Base-by-base conservation (phyloP, 2,797 vertebrate species). In the Schizopygopsis malacanthus region DNA sequence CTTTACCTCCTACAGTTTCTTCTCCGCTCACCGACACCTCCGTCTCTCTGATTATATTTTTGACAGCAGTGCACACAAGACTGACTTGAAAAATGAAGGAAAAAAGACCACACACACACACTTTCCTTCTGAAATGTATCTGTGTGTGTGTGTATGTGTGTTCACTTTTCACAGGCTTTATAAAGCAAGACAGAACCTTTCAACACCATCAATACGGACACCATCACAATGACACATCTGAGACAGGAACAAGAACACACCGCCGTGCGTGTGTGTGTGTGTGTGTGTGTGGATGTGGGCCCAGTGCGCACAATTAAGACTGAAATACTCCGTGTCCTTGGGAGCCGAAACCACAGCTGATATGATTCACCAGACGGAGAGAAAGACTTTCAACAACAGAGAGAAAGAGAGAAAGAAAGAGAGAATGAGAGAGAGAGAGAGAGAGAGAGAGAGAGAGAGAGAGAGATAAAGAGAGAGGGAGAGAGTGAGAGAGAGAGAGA, bases 21-120 rank as follows among this genome's bases (percentile, higher is more conserved):
- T 87, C 89, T 83, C 6, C 89, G 72, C 87, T 84, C 89, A 83
- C 89, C 50, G 39, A 82, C 87, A 81, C 90, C 85, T 87, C 89
- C 84, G 43, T 79, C 78, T 78, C 61, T 70, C 89, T 33, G 93
- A 95, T 94, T 95, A 94, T 92, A 93, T 95, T 95, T 93, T 89
- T 84, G 86, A 93, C 93, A 92, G 89, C 84, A 92, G 84, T 69
- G 89, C 93, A 92, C 59, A 86, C 87, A 93, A 93, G 92, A 95
- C 88, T 94, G 92, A 93, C 90, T 94, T 86, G 82, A 89, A 92
- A 94, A 94, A 93, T 82, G 91, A 90, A 92, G 92, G 61, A 80
- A 90, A 65, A 79, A 61, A 52, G 9, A 22, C 80, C 20, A 84
- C 18, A 25, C 79, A 87, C 79, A 87, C 65, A 81, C 10, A 61